Percentiles rank a stretch among this genome's conserved stretches.
Evolutionary conservation across 2,888 invertebrate genomes (phyloP).

Genomic region (Acleris emargana): DNA sequence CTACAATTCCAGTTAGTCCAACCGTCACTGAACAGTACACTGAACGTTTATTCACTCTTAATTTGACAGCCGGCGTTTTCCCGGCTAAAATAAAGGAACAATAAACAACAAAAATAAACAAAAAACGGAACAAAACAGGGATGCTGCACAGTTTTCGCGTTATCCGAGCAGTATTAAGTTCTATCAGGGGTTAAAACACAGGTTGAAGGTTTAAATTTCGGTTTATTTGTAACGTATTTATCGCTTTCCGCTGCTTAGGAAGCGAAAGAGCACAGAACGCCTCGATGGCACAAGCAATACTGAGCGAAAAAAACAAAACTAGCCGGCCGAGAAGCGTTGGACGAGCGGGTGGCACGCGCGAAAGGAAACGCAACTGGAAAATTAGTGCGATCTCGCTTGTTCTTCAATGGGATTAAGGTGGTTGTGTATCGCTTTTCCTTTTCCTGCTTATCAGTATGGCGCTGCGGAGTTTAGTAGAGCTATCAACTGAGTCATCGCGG

Average conservation of each 20-base stretch:
- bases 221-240: conserved; percentile 53
- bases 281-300: conserved; percentile 68
- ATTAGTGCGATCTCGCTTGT: conserved; percentile 56
- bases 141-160: conserved; percentile 40
- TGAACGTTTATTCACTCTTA: conserved; percentile 54
- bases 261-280: conserved; percentile 58
- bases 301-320: conserved; percentile 68
- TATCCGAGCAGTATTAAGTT: conserved; percentile 40
- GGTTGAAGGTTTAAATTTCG: conserved; percentile 49
- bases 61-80: conserved; percentile 69
- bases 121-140: conserved; percentile 34
- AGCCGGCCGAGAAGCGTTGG: conserved; percentile 50
- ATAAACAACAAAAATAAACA: conserved; percentile 55
- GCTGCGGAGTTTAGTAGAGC: conserved; percentile 46
- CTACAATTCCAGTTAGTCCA: conserved; percentile 47
- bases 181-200: conserved; percentile 50
- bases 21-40: conserved; percentile 62
- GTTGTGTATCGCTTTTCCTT: conserved; percentile 49
- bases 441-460: conserved; percentile 45
- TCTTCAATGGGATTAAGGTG: conserved; percentile 40
- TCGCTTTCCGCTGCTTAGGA: conserved; percentile 47
- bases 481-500: conserved; percentile 52
- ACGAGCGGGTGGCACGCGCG: conserved; percentile 45
- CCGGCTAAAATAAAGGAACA: conserved; percentile 64
- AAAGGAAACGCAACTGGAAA: conserved; percentile 65